A percentile compares a stretch with the other conserved stretches of the same genome.
Evolutionary conservation across 2,888 invertebrate species (phyloP).

Genomic region (Eledona agricola): DNA sequence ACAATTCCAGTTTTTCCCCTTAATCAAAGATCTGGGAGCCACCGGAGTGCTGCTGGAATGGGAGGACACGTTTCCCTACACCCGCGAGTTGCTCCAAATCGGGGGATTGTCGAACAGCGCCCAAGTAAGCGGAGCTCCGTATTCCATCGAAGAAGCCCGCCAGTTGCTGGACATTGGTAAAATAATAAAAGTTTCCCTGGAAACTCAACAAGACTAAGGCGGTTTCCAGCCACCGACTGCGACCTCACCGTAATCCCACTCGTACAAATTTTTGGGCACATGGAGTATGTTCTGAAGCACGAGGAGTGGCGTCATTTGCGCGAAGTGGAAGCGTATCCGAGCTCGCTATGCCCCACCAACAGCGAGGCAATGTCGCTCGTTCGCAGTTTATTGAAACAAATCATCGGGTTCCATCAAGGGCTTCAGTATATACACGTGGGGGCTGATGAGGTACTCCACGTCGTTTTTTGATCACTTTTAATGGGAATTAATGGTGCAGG

Average conservation of each 20-base stretch:
- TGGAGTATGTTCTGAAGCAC: conserved; percentile 85
- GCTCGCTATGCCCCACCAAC: conserved; percentile 79
- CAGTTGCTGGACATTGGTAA: conserved; percentile 69
- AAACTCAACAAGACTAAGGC: not conserved
- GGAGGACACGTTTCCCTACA: conserved; percentile 90
- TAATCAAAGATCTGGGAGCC: conserved; percentile 74
- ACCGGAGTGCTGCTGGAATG: conserved; percentile 86
- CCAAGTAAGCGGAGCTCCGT: conserved; percentile 67
- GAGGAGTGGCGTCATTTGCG: conserved; percentile 71
- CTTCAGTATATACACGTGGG: conserved; percentile 79
- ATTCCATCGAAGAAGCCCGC: conserved; percentile 72
- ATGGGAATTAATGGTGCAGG: conserved; percentile 71
- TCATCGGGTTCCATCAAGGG: conserved; percentile 72
- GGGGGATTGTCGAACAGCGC: conserved; percentile 67
- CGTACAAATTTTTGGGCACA: conserved; percentile 88
- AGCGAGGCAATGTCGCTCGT: conserved; percentile 70
- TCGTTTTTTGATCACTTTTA: not conserved
- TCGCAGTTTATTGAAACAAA: conserved; percentile 75
- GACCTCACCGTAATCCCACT: conserved; percentile 78
- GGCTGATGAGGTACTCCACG: conserved; percentile 79
- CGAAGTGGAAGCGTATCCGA: conserved; percentile 73
- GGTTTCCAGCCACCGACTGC: conserved; percentile 66
- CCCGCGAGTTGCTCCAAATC: conserved; percentile 67
- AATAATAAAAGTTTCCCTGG: conserved; percentile 8
- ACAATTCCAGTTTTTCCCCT: conserved; percentile 68